Percentiles rank a stretch among this genome's conserved stretches.
phyloP scores from a whole-genome alignment of 2,888 invertebrate genomes.

The Xanthia icteritia region DNA sequence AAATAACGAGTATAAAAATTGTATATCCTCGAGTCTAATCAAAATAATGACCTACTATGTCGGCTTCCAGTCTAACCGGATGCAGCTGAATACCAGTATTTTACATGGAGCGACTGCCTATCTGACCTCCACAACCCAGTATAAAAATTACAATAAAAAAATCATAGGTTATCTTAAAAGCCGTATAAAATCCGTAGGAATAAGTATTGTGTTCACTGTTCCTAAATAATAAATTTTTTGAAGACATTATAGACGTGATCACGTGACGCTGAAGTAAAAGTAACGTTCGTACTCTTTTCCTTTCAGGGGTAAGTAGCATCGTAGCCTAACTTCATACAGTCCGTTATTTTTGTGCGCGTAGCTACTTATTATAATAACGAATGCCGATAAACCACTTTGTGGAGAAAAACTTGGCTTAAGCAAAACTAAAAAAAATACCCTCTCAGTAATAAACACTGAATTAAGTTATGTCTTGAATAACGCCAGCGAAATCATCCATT shows the following conservation, averaged over 20 bases:
- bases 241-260: not conserved
- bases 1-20: not conserved
- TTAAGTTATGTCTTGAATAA: not conserved
- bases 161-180: too few relatives aligned
- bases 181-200: not conserved
- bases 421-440: not conserved
- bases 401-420: not conserved
- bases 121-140: not conserved
- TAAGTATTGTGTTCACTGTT: not conserved
- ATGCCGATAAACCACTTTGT: not conserved
- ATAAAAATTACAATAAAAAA: not conserved
- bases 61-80: not conserved
- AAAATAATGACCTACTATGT: not conserved
- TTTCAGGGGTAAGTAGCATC: not conserved
- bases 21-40: too few relatives aligned
- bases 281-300: constrained; percentile 5
- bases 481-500: not conserved
- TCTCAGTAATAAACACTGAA: not conserved
- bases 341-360: not conserved
- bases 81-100: not conserved
- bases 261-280: not conserved
- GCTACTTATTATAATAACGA: not conserved
- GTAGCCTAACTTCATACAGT: not conserved
- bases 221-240: not conserved
- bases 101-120: not conserved